A percentile compares a stretch with the other conserved stretches of the same genome.
These are phyloP conservation scores for Drosophila putrida DNA, from an alignment of 2,888 invertebrate species.

Conservation along the genomic window DNA sequence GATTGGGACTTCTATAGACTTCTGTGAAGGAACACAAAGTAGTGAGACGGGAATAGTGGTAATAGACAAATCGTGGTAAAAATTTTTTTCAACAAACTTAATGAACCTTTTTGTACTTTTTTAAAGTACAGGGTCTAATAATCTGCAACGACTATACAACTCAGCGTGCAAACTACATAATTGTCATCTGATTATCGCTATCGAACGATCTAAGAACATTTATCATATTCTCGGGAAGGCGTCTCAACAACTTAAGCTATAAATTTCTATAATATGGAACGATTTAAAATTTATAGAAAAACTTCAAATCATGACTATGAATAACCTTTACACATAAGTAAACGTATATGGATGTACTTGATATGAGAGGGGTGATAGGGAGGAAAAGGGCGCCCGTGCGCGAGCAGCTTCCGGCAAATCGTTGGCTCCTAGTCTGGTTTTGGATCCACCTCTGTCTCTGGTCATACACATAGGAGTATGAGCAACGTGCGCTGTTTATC, in stretches of 20 bases:
- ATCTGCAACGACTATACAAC: constrained; percentile 34
- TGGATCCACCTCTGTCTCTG: not conserved
- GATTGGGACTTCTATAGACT: too few relatives aligned
- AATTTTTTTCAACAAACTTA: too few relatives aligned
- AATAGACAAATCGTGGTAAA: too few relatives aligned
- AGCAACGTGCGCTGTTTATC: constrained; percentile 68
- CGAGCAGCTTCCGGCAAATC: constrained; percentile 74
- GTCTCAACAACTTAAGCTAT: constrained; percentile 71
- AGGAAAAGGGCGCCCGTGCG: constrained; percentile 49
- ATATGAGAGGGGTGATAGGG: constrained; percentile 6
- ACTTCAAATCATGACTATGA: constrained; percentile 59
- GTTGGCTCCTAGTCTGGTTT: constrained; percentile 30
- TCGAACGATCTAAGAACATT: constrained; percentile 63
- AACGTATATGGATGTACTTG: constrained; percentile 11
- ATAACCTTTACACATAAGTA: constrained; percentile 12
- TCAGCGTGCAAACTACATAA: constrained; percentile 46
- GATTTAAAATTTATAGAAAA: constrained; percentile 58
- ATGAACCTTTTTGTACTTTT: too few relatives aligned
- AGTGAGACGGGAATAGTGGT: too few relatives aligned
- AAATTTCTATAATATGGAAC: constrained; percentile 68
- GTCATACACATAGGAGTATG: constrained; percentile 13
- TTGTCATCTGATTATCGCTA: constrained; percentile 57
- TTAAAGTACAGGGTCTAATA: too few relatives aligned
- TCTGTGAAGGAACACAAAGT: too few relatives aligned
- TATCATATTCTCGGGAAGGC: constrained; percentile 67